A percentile compares a stretch with the other conserved stretches of the same genome.
Evolutionary conservation across 2,888 invertebrate genomes (phyloP).

Genomic region (Penaeus monodon): DNA sequence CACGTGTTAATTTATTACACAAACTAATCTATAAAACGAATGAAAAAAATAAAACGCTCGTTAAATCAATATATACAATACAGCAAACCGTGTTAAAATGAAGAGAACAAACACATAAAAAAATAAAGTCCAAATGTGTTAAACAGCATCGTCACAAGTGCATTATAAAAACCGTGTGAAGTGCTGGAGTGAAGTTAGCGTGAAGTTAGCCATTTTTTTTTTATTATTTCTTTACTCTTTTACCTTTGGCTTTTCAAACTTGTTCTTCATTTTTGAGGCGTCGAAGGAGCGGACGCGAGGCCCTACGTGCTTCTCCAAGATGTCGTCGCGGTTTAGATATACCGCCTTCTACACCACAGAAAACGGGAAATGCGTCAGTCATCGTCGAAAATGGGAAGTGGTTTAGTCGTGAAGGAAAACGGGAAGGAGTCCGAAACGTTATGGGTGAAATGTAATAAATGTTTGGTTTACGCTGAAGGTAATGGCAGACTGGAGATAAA

Average conservation of each 20-base stretch:
- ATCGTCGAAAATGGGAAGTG: too few species aligned
- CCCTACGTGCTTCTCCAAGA: conserved; percentile 63
- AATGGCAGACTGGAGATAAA: too few species aligned
- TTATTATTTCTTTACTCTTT: background rate
- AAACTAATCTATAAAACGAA: background rate
- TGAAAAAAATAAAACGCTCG: background rate
- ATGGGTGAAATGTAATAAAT: too few species aligned
- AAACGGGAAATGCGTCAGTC: background rate
- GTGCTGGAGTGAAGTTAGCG: too few species aligned
- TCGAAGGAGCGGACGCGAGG: conserved; percentile 65
- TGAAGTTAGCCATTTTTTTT: background rate
- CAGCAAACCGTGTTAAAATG: background rate
- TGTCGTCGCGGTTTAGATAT: conserved; percentile 57
- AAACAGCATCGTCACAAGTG: too few species aligned
- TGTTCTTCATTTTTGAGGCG: conserved; percentile 64
- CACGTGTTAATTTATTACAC: background rate
- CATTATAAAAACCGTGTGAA: too few species aligned
- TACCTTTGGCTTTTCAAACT: conserved; percentile 65
- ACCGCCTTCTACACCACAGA: conserved; percentile 43
- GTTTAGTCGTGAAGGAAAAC: too few species aligned
- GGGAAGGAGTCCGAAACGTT: too few species aligned
- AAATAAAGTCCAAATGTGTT: too few species aligned
- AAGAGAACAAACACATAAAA: too few species aligned
- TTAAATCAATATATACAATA: background rate
- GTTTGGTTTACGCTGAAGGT: too few species aligned